phyloP scores from a whole-genome alignment of 2,888 invertebrate species.

The Folsomia candida region DNA sequence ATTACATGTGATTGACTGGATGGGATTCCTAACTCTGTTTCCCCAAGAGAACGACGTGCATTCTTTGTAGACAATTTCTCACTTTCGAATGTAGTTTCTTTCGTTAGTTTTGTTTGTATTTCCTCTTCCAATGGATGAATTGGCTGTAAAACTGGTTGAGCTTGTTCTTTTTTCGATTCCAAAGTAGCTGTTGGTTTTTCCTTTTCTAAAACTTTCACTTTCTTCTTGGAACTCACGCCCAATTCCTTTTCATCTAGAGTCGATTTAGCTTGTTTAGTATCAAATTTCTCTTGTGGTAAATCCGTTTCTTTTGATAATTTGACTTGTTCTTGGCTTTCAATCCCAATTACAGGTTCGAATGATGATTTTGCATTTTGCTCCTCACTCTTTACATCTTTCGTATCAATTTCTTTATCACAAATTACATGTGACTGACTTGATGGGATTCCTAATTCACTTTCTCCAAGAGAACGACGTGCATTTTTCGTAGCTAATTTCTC shows the following conservation, averaged over 20 bases:
- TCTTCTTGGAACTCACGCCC: background rate
- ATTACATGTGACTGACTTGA: background rate
- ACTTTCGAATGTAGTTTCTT: background rate
- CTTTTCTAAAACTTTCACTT: background rate
- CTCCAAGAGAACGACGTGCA: background rate
- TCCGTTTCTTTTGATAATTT: constrained; percentile 1
- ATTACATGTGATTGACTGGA: background rate
- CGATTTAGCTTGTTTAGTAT: background rate
- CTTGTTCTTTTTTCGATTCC: background rate
- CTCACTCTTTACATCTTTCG: background rate
- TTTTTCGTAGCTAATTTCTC: background rate
- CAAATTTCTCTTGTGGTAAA: background rate
- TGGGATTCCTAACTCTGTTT: background rate
- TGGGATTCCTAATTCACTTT: background rate
- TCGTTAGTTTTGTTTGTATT: background rate
- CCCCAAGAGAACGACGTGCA: background rate
- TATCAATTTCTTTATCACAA: background rate
- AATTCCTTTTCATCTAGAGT: background rate
- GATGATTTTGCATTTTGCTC: background rate
- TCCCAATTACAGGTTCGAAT: background rate
- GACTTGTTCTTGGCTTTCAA: background rate
- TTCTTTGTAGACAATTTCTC: background rate
- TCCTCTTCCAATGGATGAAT: background rate
- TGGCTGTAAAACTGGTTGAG: background rate
- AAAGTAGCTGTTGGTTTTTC: background rate